Percentiles rank a stretch among this genome's conserved stretches.
phyloP scores from a whole-genome alignment of 1,140 invertebrate genomes.

The Drosophila saltans region DNA sequence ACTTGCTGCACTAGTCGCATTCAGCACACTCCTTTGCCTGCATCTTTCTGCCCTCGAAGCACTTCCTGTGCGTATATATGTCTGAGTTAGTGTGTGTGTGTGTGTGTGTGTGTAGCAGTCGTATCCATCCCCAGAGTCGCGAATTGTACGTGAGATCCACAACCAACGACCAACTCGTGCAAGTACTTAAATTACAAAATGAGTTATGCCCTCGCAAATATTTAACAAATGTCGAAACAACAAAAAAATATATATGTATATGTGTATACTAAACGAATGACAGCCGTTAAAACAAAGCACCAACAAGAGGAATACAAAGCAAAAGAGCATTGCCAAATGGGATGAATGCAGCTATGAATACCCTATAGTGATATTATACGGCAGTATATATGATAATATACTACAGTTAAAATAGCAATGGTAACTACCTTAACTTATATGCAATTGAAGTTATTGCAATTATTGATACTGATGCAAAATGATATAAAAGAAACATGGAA shows the following conservation, averaged over 20 bases:
- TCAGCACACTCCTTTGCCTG: neutral
- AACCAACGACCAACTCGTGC: slow-evolving; percentile 41
- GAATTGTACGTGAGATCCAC: slow-evolving; percentile 31
- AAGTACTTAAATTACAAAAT: slow-evolving; percentile 66
- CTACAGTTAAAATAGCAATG: too few relatives aligned
- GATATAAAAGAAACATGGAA: too few relatives aligned
- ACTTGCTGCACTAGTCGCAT: slow-evolving; percentile 36
- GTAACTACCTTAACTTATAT: too few relatives aligned
- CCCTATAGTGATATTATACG: neutral
- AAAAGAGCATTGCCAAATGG: neutral
- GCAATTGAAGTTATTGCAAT: too few relatives aligned
- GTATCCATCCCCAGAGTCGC: slow-evolving; percentile 4
- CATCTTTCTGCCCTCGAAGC: slow-evolving; percentile 15
- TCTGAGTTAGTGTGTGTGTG: neutral
- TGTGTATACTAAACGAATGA: slow-evolving; percentile 5
- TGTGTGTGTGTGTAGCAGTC: slow-evolving; percentile 5
- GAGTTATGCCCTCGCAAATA: slow-evolving; percentile 56
- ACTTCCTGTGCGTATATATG: slow-evolving; percentile 17
- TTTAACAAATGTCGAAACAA: slow-evolving; percentile 43
- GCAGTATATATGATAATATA: too few relatives aligned
- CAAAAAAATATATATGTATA: neutral
- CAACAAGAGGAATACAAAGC: neutral
- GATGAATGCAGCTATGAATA: slow-evolving; percentile 4
- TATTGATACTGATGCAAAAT: too few relatives aligned
- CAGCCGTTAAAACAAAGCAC: neutral